phyloP scores from a whole-genome alignment of 2,888 invertebrate species.

The Hypolimnas misippus region DNA sequence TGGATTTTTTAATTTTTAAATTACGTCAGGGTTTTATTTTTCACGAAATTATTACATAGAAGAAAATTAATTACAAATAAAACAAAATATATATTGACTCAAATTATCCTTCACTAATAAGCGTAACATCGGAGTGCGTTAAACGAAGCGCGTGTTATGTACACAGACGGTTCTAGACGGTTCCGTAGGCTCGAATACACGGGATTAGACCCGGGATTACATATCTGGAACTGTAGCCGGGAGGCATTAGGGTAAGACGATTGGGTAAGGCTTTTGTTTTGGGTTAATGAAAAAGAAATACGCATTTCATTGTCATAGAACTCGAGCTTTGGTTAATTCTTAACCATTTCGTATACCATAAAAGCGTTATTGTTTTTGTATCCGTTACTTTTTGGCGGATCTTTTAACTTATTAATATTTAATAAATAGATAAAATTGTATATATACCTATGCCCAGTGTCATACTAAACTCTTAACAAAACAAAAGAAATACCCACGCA shows the following conservation, averaged over 20 bases:
- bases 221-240: constrained; percentile 29
- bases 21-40: too few species aligned
- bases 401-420: too few species aligned
- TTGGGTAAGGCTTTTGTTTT: constrained; percentile 21
- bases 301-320: not conserved
- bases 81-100: constrained; percentile 7
- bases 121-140: constrained; percentile 21
- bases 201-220: constrained; percentile 30
- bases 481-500: too few species aligned
- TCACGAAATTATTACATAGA: too few species aligned
- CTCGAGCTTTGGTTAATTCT: not conserved
- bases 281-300: constrained; percentile 14
- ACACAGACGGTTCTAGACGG: constrained; percentile 30
- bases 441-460: too few species aligned
- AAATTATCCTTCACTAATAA: constrained; percentile 20
- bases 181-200: constrained; percentile 27
- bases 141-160: constrained; percentile 20
- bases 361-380: too few species aligned
- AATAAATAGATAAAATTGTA: too few species aligned
- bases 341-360: not conserved
- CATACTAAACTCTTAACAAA: too few species aligned
- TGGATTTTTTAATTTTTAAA: too few species aligned
- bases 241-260: constrained; percentile 25
- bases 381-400: too few species aligned
- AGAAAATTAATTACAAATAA: not conserved